phyloP scores from a whole-genome alignment of 2,888 invertebrate genomes.

The Branchipolynoe longqiensis region DNA sequence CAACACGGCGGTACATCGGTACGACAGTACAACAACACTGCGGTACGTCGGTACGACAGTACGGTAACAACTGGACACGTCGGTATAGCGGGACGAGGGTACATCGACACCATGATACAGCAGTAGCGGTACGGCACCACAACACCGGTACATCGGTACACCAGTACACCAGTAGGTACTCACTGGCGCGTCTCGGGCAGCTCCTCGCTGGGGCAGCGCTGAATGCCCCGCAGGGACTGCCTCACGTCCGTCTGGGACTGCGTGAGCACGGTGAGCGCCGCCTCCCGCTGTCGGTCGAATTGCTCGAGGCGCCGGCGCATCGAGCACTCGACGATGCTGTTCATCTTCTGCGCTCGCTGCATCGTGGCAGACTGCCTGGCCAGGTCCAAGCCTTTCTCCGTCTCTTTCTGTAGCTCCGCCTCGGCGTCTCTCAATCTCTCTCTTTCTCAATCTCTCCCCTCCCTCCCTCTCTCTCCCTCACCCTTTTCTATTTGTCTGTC shows the following conservation, averaged over 20 bases:
- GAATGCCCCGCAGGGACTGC: conserved; percentile 71
- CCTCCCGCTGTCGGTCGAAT: conserved; percentile 69
- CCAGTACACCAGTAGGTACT: conserved; percentile 32
- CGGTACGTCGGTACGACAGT: too few relatives aligned
- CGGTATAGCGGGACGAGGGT: too few relatives aligned
- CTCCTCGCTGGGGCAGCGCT: conserved; percentile 70
- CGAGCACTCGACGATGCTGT: conserved; percentile 70
- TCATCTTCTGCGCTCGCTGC: conserved; percentile 71
- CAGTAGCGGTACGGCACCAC: too few relatives aligned
- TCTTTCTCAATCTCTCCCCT: too few relatives aligned
- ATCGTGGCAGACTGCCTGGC: conserved; percentile 4
- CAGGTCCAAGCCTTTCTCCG: not conserved
- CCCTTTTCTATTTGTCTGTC: too few relatives aligned
- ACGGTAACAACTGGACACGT: too few relatives aligned
- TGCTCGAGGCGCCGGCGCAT: conserved; percentile 69
- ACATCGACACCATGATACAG: too few relatives aligned
- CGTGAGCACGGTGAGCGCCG: conserved; percentile 69
- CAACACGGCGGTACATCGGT: too few relatives aligned
- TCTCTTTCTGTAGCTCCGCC: too few relatives aligned
- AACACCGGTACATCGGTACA: not conserved
- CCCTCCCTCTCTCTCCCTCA: too few relatives aligned
- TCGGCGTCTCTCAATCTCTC: too few relatives aligned
- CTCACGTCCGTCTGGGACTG: conserved; percentile 69
- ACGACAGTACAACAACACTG: too few relatives aligned
- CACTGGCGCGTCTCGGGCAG: conserved; percentile 57